These are phyloP conservation scores for Equus przewalskii DNA, from an alignment of 2,113 vertebrate species.

Conservation along the genomic window DNA sequence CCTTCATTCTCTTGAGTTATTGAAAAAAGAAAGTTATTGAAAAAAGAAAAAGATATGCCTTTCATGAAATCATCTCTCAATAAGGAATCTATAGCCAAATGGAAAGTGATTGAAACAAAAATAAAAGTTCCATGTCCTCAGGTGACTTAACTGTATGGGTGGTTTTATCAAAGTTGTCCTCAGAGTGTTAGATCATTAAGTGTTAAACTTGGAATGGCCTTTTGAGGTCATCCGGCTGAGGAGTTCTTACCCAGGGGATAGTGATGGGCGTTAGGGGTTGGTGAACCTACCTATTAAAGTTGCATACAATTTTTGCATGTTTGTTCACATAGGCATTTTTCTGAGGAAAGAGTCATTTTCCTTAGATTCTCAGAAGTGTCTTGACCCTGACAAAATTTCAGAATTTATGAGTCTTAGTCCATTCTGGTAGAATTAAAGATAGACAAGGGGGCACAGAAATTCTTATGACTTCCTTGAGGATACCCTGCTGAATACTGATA, in stretches of 20 bases:
- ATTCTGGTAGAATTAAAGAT: not conserved
- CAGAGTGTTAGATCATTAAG: not conserved
- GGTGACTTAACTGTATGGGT: not conserved
- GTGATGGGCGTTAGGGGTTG: not conserved
- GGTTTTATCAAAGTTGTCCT: constrained; percentile 42
- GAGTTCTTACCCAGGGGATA: not conserved
- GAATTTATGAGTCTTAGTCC: not conserved
- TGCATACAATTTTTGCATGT: not conserved
- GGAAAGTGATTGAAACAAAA: constrained; percentile 63
- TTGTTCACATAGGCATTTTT: constrained; percentile 21
- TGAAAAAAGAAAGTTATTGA: constrained; percentile 27
- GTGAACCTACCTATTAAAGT: not conserved
- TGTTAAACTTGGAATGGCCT: not conserved
- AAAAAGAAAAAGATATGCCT: constrained; percentile 19
- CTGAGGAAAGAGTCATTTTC: constrained; percentile 25
- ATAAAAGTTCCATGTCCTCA: constrained; percentile 38
- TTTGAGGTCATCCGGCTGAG: not conserved
- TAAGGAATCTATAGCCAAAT: constrained; percentile 62
- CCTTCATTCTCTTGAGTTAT: constrained; percentile 61
- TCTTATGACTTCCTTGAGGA: not conserved
- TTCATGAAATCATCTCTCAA: constrained; percentile 66
- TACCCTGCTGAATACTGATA: not conserved
- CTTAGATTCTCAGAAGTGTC: constrained; percentile 18
- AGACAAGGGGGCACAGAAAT: not conserved
- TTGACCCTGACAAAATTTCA: constrained; percentile 7